phyloP scores from a whole-genome alignment of 2,888 invertebrate genomes.

The Cheilosia urbana region DNA sequence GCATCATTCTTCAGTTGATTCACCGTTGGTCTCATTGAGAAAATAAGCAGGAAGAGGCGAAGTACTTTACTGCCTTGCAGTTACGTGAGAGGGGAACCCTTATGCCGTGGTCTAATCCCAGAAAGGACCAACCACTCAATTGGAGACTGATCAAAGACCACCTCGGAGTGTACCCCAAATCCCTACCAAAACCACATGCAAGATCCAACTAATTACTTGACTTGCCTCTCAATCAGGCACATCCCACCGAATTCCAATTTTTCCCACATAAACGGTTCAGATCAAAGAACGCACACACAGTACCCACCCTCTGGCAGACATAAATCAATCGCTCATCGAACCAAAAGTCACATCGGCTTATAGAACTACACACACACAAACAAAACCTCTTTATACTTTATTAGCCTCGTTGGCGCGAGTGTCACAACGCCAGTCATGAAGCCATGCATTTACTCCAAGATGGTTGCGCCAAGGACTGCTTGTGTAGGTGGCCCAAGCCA shows the following conservation, averaged over 20 bases:
- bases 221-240: slow-evolving; percentile 7
- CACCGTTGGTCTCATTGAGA: too few species aligned
- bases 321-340: slow-evolving; percentile 71
- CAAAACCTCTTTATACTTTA: slow-evolving; percentile 33
- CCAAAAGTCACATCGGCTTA: slow-evolving; percentile 10
- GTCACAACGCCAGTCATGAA: slow-evolving; percentile 67
- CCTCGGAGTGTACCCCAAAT: not conserved
- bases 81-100: too few species aligned
- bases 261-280: slow-evolving; percentile 55
- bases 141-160: too few species aligned
- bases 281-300: slow-evolving; percentile 61
- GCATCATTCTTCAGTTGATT: too few species aligned
- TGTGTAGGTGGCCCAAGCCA: slow-evolving; percentile 67
- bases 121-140: too few species aligned
- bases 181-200: not conserved
- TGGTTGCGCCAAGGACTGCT: slow-evolving; percentile 19
- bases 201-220: not conserved
- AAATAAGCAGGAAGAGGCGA: too few species aligned
- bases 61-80: too few species aligned
- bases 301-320: slow-evolving; percentile 49
- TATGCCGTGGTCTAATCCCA: too few species aligned
- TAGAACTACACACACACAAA: not conserved
- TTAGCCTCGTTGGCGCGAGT: slow-evolving; percentile 64
- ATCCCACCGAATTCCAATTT: slow-evolving; percentile 17
- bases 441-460: slow-evolving; percentile 39